Conservation (phyloP, 1,140 invertebrate genomes). For the Charaxes varanes region DNA sequence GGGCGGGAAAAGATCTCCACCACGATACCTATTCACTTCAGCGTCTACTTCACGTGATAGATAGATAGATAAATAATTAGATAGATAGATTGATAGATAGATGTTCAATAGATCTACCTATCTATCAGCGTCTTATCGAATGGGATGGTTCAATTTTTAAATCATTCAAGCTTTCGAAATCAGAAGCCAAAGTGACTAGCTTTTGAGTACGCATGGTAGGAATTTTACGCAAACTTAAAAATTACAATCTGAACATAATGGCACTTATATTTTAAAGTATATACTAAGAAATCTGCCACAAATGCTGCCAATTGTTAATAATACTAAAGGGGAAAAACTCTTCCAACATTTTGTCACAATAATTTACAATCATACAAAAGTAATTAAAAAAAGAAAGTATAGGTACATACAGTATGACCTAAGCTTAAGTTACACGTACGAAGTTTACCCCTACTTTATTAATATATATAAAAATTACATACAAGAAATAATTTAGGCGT, state of each 20-base stretch:
- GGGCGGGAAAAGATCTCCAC: conserved; percentile 25
- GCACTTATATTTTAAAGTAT: conserved; percentile 32
- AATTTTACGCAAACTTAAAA: conserved; percentile 20
- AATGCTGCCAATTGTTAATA: conserved; percentile 35
- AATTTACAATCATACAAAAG: conserved; percentile 32
- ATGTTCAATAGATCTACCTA: too few relatives aligned
- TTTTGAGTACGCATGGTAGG: conserved; percentile 16
- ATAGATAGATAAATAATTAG: too few relatives aligned
- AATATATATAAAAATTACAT: conserved; percentile 51
- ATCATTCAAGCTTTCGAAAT: conserved; percentile 9
- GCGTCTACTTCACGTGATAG: conserved; percentile 4
- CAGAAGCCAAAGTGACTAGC: conserved; percentile 20
- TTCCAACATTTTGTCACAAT: conserved; percentile 21
- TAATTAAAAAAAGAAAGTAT: conserved; percentile 12
- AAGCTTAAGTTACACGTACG: conserved; percentile 21
- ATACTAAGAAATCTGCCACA: conserved; percentile 24
- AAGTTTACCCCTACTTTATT: conserved; percentile 19
- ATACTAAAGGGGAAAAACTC: conserved; percentile 21
- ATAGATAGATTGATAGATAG: too few relatives aligned
- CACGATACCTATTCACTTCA: conserved; percentile 19
- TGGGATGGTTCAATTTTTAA: too few relatives aligned
- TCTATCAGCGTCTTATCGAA: too few relatives aligned
- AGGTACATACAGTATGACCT: conserved; percentile 21
- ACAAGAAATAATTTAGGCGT: conserved; percentile 57
- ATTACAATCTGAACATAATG: conserved; percentile 29